Percentiles rank a stretch among this genome's conserved stretches.
These are phyloP conservation scores for Diorhabda elongata DNA, from an alignment of 1,140 invertebrate species.

Conservation along the genomic window DNA sequence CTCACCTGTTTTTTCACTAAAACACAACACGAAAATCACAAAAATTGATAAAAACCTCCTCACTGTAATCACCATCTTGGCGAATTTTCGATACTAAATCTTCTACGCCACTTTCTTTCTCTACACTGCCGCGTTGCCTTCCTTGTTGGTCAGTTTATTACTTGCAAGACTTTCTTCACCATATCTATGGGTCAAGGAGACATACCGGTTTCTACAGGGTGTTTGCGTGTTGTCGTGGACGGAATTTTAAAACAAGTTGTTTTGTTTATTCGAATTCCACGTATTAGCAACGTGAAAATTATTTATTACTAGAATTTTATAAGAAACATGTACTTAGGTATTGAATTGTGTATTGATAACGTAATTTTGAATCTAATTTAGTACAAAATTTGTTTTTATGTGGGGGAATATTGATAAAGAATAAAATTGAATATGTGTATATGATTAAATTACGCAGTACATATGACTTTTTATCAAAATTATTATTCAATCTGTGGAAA, in stretches of 20 bases:
- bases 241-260: neutral
- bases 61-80: neutral
- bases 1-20: constrained; percentile 9
- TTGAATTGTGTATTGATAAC: too few species aligned
- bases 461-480: too few species aligned
- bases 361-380: too few species aligned
- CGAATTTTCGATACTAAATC: neutral
- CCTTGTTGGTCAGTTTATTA: constrained; percentile 8
- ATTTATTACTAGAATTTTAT: too few species aligned
- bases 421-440: too few species aligned
- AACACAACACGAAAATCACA: constrained; percentile 7
- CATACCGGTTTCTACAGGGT: constrained; percentile 11
- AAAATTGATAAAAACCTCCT: neutral
- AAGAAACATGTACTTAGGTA: too few species aligned
- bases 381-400: too few species aligned
- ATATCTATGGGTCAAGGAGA: constrained; percentile 17
- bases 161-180: constrained; percentile 8
- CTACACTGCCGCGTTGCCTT: neutral
- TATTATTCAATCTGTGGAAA: too few species aligned
- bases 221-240: neutral
- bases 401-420: too few species aligned
- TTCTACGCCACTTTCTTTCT: constrained; percentile 11
- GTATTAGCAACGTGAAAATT: too few species aligned
- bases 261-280: too few species aligned
- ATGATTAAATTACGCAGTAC: too few species aligned